These are phyloP conservation scores for Drosophila pallidifrons DNA, from an alignment of 1,140 invertebrate genomes.

Conservation along the genomic window DNA sequence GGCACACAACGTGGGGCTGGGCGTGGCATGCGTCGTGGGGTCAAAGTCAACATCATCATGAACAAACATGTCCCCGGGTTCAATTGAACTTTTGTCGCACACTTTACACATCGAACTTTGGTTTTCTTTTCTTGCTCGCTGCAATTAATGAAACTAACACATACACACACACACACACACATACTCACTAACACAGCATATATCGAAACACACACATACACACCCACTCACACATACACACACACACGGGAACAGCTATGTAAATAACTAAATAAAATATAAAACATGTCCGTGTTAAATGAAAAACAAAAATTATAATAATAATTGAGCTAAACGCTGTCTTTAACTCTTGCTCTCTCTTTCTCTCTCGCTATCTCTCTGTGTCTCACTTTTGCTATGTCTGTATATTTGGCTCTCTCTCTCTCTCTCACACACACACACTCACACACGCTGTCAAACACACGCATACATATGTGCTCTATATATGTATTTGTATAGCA, in stretches of 20 bases:
- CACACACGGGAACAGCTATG: constrained; percentile 34
- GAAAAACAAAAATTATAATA: constrained; percentile 23
- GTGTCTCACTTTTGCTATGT: constrained; percentile 17
- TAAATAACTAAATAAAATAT: constrained; percentile 31
- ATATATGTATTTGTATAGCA: constrained; percentile 34
- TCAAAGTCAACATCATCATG: constrained; percentile 29
- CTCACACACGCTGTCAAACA: constrained; percentile 2
- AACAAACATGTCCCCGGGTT: constrained; percentile 2
- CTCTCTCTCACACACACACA: background rate
- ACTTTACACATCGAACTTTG: constrained; percentile 1
- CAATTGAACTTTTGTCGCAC: constrained; percentile 35
- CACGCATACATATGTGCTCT: background rate
- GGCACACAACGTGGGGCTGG: background rate
- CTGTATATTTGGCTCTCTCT: constrained; percentile 25
- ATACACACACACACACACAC: constrained; percentile 8
- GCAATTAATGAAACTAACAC: constrained; percentile 12
- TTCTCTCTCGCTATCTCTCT: constrained; percentile 14
- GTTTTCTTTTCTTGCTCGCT: background rate
- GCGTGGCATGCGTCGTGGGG: background rate
- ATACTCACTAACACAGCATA: background rate
- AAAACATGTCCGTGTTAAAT: constrained; percentile 35
- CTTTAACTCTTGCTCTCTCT: constrained; percentile 2
- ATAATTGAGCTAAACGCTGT: constrained; percentile 18
- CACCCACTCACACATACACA: constrained; percentile 8
- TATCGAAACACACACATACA: background rate